Evolutionary conservation across 2,797 vertebrate genomes (phyloP).

Genomic region (Neomorphus geoffroyi): DNA sequence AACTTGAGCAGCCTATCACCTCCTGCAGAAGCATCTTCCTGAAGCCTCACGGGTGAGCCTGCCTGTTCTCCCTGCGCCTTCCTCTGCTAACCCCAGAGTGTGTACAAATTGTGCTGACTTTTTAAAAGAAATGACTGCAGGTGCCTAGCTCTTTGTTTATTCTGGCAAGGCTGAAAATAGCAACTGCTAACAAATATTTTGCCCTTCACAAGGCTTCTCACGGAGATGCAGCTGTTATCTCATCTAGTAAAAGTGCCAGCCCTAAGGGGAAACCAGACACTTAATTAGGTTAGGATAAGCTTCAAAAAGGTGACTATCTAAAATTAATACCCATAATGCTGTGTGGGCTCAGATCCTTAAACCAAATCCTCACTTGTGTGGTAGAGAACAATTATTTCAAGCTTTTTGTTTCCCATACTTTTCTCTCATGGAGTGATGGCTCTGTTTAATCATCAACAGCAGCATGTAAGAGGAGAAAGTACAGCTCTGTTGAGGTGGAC

Average conservation of each 20-base stretch:
- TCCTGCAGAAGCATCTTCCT: neutral
- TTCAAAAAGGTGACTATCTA: slow-evolving; percentile 45
- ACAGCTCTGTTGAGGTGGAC: neutral
- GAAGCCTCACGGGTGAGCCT: neutral
- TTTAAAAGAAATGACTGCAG: slow-evolving; percentile 53
- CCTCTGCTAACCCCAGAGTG: neutral
- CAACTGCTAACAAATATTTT: slow-evolving; percentile 63
- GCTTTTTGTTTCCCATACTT: neutral
- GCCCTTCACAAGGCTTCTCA: slow-evolving; percentile 60
- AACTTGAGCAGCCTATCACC: neutral
- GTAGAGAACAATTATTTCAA: slow-evolving; percentile 3
- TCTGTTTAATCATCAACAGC: slow-evolving; percentile 16
- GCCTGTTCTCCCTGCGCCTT: neutral
- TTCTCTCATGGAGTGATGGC: neutral
- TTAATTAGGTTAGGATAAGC: slow-evolving; percentile 59
- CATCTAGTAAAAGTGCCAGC: slow-evolving; percentile 46
- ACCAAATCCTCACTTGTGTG: neutral
- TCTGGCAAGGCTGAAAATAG: slow-evolving; percentile 68
- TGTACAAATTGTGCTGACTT: slow-evolving; percentile 50
- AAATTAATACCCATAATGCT: slow-evolving; percentile 20
- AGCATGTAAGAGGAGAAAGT: neutral
- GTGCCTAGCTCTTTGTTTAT: slow-evolving; percentile 58
- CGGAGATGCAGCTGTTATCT: slow-evolving; percentile 64
- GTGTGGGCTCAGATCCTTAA: slow-evolving; percentile 12
- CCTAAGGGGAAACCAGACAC: slow-evolving; percentile 44